A percentile compares a stretch with the other conserved stretches of the same genome.
Evolutionary conservation across 2,113 vertebrate species (phyloP).

Genomic region (Pagrus major): DNA sequence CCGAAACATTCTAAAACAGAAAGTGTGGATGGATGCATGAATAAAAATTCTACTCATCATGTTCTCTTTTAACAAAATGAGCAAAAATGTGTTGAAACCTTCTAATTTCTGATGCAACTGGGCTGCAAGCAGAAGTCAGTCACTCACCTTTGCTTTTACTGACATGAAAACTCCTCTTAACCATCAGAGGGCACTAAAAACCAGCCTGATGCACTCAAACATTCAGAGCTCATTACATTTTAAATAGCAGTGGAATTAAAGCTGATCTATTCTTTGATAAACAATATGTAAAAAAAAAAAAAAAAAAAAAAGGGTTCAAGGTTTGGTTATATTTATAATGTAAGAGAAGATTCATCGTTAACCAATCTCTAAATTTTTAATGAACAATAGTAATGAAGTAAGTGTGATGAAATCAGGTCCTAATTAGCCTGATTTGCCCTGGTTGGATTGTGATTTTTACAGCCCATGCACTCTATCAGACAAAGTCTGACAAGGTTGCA

Average conservation of each 20-base stretch:
- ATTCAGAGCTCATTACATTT: not conserved
- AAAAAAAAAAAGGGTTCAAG: not conserved
- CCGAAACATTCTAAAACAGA: not conserved
- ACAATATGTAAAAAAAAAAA: not conserved
- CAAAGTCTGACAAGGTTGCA: slow-evolving; percentile 1
- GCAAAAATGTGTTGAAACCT: slow-evolving; percentile 22
- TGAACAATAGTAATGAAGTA: slow-evolving; percentile 7
- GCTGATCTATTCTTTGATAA: not conserved
- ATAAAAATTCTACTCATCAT: slow-evolving; percentile 31
- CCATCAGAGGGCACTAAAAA: slow-evolving; percentile 81
- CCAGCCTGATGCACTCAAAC: slow-evolving; percentile 58
- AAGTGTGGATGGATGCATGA: not conserved
- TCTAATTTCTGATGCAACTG: slow-evolving; percentile 61
- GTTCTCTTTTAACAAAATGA: slow-evolving; percentile 39
- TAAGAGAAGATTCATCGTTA: not conserved
- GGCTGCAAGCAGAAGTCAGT: slow-evolving; percentile 49
- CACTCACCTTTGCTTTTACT: slow-evolving; percentile 39
- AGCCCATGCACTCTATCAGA: not conserved
- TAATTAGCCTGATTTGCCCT: slow-evolving; percentile 24
- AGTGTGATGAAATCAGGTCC: slow-evolving; percentile 21
- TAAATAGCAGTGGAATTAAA: not conserved
- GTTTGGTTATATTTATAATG: not conserved
- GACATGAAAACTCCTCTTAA: slow-evolving; percentile 38
- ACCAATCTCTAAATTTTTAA: slow-evolving; percentile 13
- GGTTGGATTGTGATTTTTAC: slow-evolving; percentile 4